These are phyloP conservation scores for Phenganax stokvisi DNA, from an alignment of 92 coral and sea anemone species.

Conservation along the genomic window DNA sequence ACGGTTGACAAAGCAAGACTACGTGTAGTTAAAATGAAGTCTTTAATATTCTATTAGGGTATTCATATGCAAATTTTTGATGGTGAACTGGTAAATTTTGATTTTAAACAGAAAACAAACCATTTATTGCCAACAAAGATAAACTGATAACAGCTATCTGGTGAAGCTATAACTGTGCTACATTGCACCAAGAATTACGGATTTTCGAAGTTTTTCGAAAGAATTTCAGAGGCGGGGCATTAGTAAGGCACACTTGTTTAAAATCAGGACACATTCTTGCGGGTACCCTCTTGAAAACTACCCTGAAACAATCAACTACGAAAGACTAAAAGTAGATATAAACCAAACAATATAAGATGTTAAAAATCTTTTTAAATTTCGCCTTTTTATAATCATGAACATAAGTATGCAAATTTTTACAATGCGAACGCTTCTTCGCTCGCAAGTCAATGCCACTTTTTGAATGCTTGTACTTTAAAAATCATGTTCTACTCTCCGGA, in stretches of 20 bases:
- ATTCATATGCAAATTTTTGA: conserved; percentile 37
- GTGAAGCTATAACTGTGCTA: not conserved
- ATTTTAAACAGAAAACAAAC: not conserved
- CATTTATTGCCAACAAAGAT: not conserved
- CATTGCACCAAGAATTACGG: not conserved
- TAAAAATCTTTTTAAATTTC: not conserved
- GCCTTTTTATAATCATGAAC: not conserved
- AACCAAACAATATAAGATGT: not conserved
- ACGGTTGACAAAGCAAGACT: not conserved
- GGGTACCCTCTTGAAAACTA: conserved; percentile 17
- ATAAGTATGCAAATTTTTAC: not conserved
- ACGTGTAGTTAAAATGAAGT: conserved; percentile 15
- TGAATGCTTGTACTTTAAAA: not conserved
- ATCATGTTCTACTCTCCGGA: not conserved
- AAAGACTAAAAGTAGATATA: not conserved
- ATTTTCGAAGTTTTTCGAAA: not conserved
- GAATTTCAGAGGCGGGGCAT: not conserved
- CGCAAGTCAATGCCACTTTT: not conserved
- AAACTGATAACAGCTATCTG: not conserved
- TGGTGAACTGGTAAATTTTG: conserved; percentile 9
- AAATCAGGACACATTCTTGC: conserved; percentile 18
- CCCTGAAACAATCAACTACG: conserved; percentile 14
- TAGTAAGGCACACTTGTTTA: not conserved
- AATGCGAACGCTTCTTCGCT: not conserved
- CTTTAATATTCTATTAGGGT: conserved; percentile 33